Percentiles rank a stretch among this genome's conserved stretches.
phyloP scores from a whole-genome alignment of 2,113 vertebrate genomes.

The Labeo catla region DNA sequence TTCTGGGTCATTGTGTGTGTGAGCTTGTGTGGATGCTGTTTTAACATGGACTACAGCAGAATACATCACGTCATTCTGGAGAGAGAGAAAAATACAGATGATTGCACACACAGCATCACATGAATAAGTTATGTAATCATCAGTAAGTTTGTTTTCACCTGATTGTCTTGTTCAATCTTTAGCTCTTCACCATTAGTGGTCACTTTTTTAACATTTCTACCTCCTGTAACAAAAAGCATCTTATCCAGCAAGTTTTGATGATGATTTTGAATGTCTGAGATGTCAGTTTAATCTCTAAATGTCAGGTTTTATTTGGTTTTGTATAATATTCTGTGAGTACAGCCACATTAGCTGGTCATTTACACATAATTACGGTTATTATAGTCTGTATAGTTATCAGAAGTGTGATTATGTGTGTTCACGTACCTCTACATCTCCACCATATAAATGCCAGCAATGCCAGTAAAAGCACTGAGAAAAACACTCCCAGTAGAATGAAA shows the following conservation, averaged over 20 bases:
- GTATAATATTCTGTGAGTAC: not conserved
- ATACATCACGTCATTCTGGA: not conserved
- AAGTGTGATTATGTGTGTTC: not conserved
- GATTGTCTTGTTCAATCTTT: not conserved
- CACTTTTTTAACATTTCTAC: not conserved
- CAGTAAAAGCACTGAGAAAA: not conserved
- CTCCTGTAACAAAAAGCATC: not conserved
- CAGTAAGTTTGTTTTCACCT: not conserved
- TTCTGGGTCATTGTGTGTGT: not conserved
- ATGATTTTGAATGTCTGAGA: not conserved
- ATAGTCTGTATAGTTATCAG: not conserved
- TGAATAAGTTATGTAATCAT: not conserved
- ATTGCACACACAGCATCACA: not conserved
- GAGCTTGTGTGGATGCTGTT: not conserved
- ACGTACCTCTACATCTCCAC: slow-evolving; percentile 20
- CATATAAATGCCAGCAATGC: not conserved
- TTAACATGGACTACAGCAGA: not conserved
- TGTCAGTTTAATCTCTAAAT: not conserved
- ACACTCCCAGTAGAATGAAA: not conserved
- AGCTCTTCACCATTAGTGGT: not conserved
- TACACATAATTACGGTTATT: too few relatives aligned
- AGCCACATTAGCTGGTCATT: not conserved
- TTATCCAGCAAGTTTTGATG: not conserved
- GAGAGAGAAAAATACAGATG: not conserved
- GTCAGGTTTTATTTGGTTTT: not conserved